Evolutionary conservation across 2,888 invertebrate species (phyloP).

Genomic region (Sympetrum striolatum): DNA sequence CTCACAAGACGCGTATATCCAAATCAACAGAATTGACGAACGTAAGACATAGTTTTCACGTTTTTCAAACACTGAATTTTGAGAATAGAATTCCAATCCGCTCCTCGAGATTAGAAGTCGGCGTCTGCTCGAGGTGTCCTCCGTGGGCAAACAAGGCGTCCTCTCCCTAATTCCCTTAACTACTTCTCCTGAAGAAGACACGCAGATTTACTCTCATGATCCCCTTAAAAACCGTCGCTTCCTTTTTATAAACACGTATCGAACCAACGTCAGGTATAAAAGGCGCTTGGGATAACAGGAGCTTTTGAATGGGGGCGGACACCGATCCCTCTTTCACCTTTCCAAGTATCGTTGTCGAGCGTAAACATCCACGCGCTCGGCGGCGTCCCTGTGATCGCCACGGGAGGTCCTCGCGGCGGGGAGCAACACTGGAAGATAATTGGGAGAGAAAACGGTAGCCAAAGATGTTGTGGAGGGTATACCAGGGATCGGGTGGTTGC

Average conservation of each 20-base stretch:
- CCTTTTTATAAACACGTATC: not conserved
- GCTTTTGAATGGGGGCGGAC: not conserved
- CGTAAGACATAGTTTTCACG: no score
- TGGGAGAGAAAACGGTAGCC: not conserved
- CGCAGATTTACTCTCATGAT: not conserved
- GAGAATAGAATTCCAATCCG: no score
- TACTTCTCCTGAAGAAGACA: not conserved
- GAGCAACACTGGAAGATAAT: not conserved
- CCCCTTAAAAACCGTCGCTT: not conserved
- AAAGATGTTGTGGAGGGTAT: no score
- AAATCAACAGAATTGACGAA: no score
- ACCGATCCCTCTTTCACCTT: conserved; percentile 3
- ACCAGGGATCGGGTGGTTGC: no score
- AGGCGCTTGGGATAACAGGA: not conserved
- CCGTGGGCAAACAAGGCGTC: not conserved
- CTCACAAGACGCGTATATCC: no score
- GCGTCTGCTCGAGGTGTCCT: not conserved
- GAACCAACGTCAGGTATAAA: not conserved
- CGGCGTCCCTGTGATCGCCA: not conserved
- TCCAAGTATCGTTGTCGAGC: conserved; percentile 13
- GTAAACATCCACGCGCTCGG: conserved; percentile 6
- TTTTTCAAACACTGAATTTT: no score
- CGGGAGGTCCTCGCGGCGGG: not conserved
- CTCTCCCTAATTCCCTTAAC: not conserved
- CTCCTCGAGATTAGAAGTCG: no score